A percentile compares a stretch with the other conserved stretches of the same genome.
Evolutionary conservation across 2,113 vertebrate species (phyloP).

Genomic region (Xyrauchen texanus): DNA sequence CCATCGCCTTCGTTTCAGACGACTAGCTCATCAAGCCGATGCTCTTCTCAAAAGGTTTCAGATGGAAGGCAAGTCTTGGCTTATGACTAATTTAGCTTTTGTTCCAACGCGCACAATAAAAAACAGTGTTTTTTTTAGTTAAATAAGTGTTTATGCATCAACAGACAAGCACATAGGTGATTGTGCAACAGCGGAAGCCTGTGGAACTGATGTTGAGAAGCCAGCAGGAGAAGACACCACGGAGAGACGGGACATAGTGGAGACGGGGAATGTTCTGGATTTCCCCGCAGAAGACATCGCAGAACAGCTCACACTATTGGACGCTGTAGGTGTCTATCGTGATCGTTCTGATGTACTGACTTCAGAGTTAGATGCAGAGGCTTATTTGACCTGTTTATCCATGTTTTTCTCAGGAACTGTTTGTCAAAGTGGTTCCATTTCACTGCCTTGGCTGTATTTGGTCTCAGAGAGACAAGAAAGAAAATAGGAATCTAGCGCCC

Average conservation of each 20-base stretch:
- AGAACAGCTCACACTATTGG: constrained; percentile 83
- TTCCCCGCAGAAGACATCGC: constrained; percentile 76
- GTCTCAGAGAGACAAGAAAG: constrained; percentile 88
- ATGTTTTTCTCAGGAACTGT: constrained; percentile 75
- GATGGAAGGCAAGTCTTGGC: constrained; percentile 59
- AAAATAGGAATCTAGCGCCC: constrained; percentile 73
- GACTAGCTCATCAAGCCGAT: constrained; percentile 66
- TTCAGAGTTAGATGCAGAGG: not conserved
- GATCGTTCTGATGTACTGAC: too few relatives aligned
- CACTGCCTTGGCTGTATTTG: constrained; percentile 88
- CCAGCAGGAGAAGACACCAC: constrained; percentile 43
- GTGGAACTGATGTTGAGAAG: not conserved
- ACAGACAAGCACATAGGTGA: not conserved
- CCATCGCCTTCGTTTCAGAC: constrained; percentile 68
- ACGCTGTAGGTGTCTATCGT: constrained; percentile 73
- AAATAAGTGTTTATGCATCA: not conserved
- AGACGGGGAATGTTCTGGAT: constrained; percentile 70
- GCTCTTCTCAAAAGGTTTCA: constrained; percentile 72
- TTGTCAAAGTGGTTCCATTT: constrained; percentile 75
- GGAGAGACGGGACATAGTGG: constrained; percentile 16
- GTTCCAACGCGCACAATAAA: not conserved
- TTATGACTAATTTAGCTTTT: not conserved
- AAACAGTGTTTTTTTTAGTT: not conserved
- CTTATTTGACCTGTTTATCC: not conserved
- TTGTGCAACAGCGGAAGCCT: not conserved